phyloP scores from a whole-genome alignment of 2,888 invertebrate species.

The Sinodicranocentrus sp. region DNA sequence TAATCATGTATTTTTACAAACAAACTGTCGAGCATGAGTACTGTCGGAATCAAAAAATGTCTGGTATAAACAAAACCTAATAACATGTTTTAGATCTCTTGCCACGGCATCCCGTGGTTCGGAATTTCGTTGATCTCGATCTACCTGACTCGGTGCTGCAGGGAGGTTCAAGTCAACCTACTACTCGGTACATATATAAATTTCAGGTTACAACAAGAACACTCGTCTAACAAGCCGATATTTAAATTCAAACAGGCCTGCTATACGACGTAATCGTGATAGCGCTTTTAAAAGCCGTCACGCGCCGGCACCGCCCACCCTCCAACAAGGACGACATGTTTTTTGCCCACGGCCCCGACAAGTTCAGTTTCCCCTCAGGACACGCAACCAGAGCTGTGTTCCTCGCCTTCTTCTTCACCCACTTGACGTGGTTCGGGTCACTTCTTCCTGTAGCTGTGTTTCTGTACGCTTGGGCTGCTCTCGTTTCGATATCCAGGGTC shows the following conservation, averaged over 20 bases:
- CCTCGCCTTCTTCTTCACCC: slow-evolving; percentile 85
- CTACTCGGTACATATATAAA: no score
- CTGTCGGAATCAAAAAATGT: no score
- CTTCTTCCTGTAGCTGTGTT: slow-evolving; percentile 81
- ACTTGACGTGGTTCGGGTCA: slow-evolving; percentile 79
- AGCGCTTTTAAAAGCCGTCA: slow-evolving; percentile 87
- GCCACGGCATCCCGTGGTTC: slow-evolving; percentile 94
- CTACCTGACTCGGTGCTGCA: slow-evolving; percentile 84
- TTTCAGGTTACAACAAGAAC: no score
- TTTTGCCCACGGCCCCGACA: slow-evolving; percentile 86
- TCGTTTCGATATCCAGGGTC: slow-evolving; percentile 89
- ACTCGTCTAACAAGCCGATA: slow-evolving; percentile 15
- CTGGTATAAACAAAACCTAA: no score
- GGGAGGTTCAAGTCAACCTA: slow-evolving; percentile 86
- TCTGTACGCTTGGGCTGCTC: slow-evolving; percentile 86
- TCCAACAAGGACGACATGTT: slow-evolving; percentile 79
- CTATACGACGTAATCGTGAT: slow-evolving; percentile 89
- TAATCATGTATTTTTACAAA: no score
- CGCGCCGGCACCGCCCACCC: slow-evolving; percentile 87
- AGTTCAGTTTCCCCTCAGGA: slow-evolving; percentile 96
- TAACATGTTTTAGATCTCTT: slow-evolving; percentile 82
- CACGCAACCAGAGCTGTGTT: slow-evolving; percentile 92
- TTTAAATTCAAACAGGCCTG: slow-evolving; percentile 83
- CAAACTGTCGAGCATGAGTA: no score
- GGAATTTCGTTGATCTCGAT: slow-evolving; percentile 87